Conservation (phyloP, 2,888 invertebrate genomes). For the Nebria salina region DNA sequence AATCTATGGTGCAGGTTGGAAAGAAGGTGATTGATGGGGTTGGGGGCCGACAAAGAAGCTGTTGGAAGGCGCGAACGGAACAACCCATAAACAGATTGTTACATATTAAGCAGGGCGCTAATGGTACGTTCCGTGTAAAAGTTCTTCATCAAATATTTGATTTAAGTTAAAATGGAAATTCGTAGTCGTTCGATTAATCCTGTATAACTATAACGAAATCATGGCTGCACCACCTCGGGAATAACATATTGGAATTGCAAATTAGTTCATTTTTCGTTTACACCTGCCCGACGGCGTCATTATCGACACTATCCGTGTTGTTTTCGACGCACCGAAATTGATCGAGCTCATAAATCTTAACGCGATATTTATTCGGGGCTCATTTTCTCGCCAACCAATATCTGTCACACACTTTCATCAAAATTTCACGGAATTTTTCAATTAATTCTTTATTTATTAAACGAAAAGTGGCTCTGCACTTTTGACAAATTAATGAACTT, state of each 20-base stretch:
- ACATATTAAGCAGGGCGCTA: conserved; percentile 44
- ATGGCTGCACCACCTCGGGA: background rate
- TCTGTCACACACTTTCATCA: conserved; percentile 16
- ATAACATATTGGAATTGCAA: conserved; percentile 20
- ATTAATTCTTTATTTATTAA: background rate
- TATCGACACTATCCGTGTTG: conserved; percentile 5
- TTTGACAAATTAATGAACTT: background rate
- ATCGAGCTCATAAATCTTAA: conserved; percentile 8
- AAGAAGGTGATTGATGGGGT: conserved; percentile 8
- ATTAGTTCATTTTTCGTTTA: conserved; percentile 4
- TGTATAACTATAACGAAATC: conserved; percentile 9
- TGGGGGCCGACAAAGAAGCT: conserved; percentile 9
- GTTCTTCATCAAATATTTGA: conserved; percentile 47
- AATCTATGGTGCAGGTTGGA: background rate
- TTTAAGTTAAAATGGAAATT: conserved; percentile 30
- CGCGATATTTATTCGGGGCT: background rate
- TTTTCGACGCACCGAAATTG: background rate
- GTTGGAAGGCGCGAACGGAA: conserved; percentile 18
- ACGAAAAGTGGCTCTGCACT: background rate
- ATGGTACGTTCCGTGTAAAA: conserved; percentile 39
- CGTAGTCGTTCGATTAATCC: background rate
- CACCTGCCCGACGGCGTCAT: conserved; percentile 6
- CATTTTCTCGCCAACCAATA: background rate
- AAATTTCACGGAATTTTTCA: conserved; percentile 11
- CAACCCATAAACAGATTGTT: conserved; percentile 42